These are phyloP conservation scores for Bombyx huttoni DNA, from an alignment of 2,888 invertebrate species.

Conservation along the genomic window DNA sequence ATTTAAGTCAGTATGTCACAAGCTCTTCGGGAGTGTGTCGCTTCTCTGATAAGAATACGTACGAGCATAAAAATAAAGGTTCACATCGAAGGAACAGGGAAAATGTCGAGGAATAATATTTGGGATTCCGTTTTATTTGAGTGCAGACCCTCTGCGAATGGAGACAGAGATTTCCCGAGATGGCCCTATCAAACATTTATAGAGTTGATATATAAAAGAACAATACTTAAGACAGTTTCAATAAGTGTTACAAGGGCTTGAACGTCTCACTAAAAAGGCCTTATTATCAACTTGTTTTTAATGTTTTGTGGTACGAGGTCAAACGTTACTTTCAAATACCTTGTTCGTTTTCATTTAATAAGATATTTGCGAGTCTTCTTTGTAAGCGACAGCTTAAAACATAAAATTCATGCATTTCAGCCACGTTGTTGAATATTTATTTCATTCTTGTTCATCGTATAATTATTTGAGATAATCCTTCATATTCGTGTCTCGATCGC, in stretches of 20 bases:
- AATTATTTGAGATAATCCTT: too few relatives aligned
- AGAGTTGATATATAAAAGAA: slow-evolving; percentile 70
- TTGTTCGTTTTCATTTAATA: too few relatives aligned
- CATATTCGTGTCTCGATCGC: too few relatives aligned
- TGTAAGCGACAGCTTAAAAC: too few relatives aligned
- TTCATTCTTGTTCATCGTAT: too few relatives aligned
- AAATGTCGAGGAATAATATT: slow-evolving; percentile 70
- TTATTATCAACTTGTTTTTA: background rate
- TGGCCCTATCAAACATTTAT: slow-evolving; percentile 72
- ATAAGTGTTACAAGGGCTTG: slow-evolving; percentile 45
- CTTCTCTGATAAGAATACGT: slow-evolving; percentile 68
- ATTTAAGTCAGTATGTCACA: slow-evolving; percentile 63
- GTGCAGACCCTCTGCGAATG: slow-evolving; percentile 67
- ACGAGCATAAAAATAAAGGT: slow-evolving; percentile 72
- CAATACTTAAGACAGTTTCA: slow-evolving; percentile 69
- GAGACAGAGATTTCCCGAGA: slow-evolving; percentile 71
- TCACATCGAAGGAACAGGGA: slow-evolving; percentile 66
- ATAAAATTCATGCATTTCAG: too few relatives aligned
- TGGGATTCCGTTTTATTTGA: slow-evolving; percentile 71
- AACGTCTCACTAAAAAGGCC: background rate
- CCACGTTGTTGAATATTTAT: too few relatives aligned
- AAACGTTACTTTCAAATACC: too few relatives aligned
- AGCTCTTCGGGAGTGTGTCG: slow-evolving; percentile 61
- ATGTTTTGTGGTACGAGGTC: too few relatives aligned
- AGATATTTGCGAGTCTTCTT: too few relatives aligned